Percentiles rank a stretch among this genome's conserved stretches.
Conservation (phyloP, 2,888 invertebrate species). For the Ochropleura leucogaster region DNA sequence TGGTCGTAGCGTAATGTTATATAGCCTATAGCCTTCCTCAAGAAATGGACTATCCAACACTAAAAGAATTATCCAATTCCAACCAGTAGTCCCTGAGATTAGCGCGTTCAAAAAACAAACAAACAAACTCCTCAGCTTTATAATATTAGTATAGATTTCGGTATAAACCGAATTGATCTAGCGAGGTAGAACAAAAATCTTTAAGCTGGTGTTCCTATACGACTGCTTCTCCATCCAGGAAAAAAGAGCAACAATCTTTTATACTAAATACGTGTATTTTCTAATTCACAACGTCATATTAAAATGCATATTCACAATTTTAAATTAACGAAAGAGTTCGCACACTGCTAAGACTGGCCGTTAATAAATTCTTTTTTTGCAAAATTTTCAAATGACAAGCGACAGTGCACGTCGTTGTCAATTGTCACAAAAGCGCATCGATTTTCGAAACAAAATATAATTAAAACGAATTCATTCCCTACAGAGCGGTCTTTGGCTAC, state of each 20-base stretch:
- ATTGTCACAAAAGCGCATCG: slow-evolving; percentile 85
- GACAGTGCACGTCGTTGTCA: slow-evolving; percentile 84
- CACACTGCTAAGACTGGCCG: slow-evolving; percentile 51
- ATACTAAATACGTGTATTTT: not conserved
- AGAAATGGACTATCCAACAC: no score
- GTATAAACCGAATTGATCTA: no score
- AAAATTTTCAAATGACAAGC: slow-evolving; percentile 85
- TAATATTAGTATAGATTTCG: no score
- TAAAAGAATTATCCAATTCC: no score
- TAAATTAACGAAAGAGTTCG: slow-evolving; percentile 32
- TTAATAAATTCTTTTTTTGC: slow-evolving; percentile 72
- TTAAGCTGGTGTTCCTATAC: not conserved
- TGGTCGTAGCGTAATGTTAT: no score
- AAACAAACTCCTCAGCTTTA: no score
- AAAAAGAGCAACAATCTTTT: not conserved
- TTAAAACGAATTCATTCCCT: slow-evolving; percentile 73
- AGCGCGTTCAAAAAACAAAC: no score
- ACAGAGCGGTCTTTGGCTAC: slow-evolving; percentile 69
- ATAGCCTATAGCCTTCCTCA: no score
- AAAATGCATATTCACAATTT: not conserved
- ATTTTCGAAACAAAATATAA: slow-evolving; percentile 82
- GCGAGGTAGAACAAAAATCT: not conserved
- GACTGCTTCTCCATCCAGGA: not conserved
- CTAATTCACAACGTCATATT: not conserved
- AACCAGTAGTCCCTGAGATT: no score